A percentile compares a stretch with the other conserved stretches of the same genome.
Conservation (phyloP, 2,113 vertebrate genomes). For the Atrichornis clamosus region DNA sequence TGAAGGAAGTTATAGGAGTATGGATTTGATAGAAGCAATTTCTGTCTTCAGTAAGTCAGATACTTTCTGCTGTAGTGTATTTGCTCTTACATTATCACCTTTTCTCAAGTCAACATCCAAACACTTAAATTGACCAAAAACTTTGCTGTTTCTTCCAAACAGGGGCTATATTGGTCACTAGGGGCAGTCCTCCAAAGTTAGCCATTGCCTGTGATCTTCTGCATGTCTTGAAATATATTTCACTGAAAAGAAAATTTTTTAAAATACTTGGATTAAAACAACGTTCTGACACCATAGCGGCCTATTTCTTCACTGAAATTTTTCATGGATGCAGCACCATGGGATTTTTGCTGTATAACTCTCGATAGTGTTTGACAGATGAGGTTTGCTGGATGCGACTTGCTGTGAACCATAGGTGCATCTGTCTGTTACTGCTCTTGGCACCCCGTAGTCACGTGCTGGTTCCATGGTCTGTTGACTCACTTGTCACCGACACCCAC, state of each 20-base stretch:
- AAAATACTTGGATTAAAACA: conserved; percentile 1
- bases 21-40: background rate
- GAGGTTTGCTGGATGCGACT: background rate
- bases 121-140: background rate
- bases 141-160: background rate
- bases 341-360: background rate
- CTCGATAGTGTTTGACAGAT: background rate
- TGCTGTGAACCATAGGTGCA: background rate
- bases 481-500: background rate
- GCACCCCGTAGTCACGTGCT: fast-evolving
- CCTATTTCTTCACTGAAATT: conserved; percentile 18
- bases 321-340: background rate
- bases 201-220: background rate
- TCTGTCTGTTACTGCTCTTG: background rate
- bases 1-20: background rate
- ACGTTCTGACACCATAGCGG: background rate
- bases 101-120: background rate
- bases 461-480: background rate
- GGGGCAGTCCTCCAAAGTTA: background rate
- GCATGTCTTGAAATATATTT: conserved; percentile 2
- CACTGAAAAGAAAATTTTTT: background rate
- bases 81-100: background rate
- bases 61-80: background rate
- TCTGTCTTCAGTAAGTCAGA: background rate
- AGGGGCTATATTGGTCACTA: background rate